Conservation (phyloP, 2,113 vertebrate genomes). For the Labrus mixtus region DNA sequence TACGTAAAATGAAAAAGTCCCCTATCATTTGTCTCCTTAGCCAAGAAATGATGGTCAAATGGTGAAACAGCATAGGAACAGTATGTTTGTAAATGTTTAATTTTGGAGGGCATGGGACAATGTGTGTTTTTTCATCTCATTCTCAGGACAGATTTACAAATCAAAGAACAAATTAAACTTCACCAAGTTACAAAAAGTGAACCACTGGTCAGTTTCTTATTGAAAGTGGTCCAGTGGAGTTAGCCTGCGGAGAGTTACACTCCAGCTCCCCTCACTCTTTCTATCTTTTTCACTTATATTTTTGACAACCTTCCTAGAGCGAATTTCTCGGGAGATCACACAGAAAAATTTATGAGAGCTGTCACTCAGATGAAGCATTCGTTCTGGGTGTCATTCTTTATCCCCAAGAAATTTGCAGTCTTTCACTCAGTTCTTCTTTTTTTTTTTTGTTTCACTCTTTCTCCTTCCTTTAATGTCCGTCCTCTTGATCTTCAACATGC, state of each 20-base stretch:
- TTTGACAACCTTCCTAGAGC: slow-evolving; percentile 58
- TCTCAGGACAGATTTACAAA: not conserved
- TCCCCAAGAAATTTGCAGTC: slow-evolving; percentile 9
- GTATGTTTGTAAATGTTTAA: not conserved
- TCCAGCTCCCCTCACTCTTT: slow-evolving; percentile 20
- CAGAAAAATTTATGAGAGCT: slow-evolving; percentile 70
- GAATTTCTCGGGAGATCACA: slow-evolving; percentile 59
- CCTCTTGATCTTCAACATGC: slow-evolving; percentile 3
- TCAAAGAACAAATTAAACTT: not conserved
- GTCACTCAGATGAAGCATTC: slow-evolving; percentile 60
- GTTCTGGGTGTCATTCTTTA: slow-evolving; percentile 52
- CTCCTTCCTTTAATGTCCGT: not conserved
- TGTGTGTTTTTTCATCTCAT: not conserved
- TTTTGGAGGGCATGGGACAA: not conserved
- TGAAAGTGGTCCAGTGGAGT: slow-evolving; percentile 10
- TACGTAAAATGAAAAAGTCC: too few relatives aligned
- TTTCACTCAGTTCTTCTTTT: slow-evolving; percentile 7
- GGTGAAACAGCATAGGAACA: not conserved
- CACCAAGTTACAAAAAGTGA: not conserved
- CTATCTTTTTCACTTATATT: slow-evolving; percentile 39
- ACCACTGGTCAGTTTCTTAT: slow-evolving; percentile 24
- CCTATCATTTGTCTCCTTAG: too few relatives aligned
- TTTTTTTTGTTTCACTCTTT: slow-evolving; percentile 2
- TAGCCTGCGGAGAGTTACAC: not conserved
- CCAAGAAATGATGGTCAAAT: too few relatives aligned